These are phyloP conservation scores for Lumbricus terrestris DNA, from an alignment of 2,888 invertebrate genomes.

Conservation along the genomic window DNA sequence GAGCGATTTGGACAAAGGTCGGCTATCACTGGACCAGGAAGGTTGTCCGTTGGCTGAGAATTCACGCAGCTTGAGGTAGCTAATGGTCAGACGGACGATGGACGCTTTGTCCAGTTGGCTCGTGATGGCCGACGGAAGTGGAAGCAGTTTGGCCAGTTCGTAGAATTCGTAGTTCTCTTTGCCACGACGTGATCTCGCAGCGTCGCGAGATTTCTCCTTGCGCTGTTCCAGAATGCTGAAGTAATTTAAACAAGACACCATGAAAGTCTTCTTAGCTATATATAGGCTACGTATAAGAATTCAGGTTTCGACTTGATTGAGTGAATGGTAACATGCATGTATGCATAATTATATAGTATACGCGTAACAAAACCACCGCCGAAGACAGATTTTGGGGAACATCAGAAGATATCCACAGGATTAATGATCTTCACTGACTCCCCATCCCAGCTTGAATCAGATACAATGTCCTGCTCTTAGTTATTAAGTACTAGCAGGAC, in stretches of 20 bases:
- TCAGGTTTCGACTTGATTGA: too few relatives aligned
- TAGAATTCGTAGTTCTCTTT: slow-evolving; percentile 22
- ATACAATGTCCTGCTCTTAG: too few relatives aligned
- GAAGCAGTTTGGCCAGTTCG: slow-evolving; percentile 16
- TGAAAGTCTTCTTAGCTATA: not conserved
- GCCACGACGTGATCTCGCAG: slow-evolving; percentile 19
- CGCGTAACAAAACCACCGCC: not conserved
- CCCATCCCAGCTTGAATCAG: too few relatives aligned
- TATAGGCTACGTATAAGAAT: too few relatives aligned
- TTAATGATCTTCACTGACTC: too few relatives aligned
- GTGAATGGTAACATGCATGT: not conserved
- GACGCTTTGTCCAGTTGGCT: slow-evolving; percentile 20
- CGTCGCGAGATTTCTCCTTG: slow-evolving; percentile 19
- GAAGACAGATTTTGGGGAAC: too few relatives aligned
- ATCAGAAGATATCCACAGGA: too few relatives aligned
- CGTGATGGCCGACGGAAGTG: slow-evolving; percentile 19
- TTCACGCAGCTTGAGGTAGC: slow-evolving; percentile 17
- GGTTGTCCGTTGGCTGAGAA: slow-evolving; percentile 5
- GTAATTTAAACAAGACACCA: not conserved
- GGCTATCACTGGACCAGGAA: not conserved
- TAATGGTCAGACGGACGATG: slow-evolving; percentile 18
- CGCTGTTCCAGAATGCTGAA: slow-evolving; percentile 16
- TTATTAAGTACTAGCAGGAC: too few relatives aligned
- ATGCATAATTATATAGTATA: not conserved
- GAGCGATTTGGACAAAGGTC: not conserved